A percentile compares a stretch with the other conserved stretches of the same genome.
Evolutionary conservation across 2,113 vertebrate genomes (phyloP).

Genomic region (Triplophysa dalaica): DNA sequence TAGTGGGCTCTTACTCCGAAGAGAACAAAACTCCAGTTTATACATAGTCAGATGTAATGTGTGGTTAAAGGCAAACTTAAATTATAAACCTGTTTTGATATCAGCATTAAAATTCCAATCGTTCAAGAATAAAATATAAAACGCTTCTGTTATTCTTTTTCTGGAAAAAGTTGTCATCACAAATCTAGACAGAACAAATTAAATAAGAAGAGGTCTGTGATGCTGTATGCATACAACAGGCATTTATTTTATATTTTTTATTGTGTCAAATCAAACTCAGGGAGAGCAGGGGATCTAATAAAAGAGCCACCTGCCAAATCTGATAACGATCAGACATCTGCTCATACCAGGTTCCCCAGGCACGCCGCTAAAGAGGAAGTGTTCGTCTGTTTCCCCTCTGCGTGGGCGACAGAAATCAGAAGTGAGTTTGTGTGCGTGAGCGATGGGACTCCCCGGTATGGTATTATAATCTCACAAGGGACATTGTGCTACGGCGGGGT

Average conservation of each 20-base stretch:
- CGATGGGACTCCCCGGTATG: neutral
- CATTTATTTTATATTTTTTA: neutral
- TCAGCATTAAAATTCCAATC: constrained; percentile 4
- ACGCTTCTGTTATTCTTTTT: neutral
- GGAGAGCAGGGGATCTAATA: neutral
- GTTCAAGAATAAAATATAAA: neutral
- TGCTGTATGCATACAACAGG: neutral
- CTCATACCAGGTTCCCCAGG: neutral
- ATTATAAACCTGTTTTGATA: neutral
- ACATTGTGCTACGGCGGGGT: neutral
- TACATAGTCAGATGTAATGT: too few species aligned
- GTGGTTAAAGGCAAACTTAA: neutral
- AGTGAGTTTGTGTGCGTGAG: constrained; percentile 6
- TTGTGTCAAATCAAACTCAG: neutral
- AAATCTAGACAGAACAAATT: neutral
- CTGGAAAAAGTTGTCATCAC: constrained; percentile 1
- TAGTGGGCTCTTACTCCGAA: too few species aligned
- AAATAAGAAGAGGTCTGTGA: neutral
- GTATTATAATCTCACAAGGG: neutral
- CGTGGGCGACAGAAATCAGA: constrained; percentile 23
- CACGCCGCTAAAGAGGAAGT: neutral
- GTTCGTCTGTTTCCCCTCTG: neutral
- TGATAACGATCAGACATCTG: constrained; percentile 3
- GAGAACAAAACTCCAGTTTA: too few species aligned
- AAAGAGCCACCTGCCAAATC: neutral